These are phyloP conservation scores for Colostygia pectinataria DNA, from an alignment of 2,888 invertebrate genomes.

Conservation along the genomic window DNA sequence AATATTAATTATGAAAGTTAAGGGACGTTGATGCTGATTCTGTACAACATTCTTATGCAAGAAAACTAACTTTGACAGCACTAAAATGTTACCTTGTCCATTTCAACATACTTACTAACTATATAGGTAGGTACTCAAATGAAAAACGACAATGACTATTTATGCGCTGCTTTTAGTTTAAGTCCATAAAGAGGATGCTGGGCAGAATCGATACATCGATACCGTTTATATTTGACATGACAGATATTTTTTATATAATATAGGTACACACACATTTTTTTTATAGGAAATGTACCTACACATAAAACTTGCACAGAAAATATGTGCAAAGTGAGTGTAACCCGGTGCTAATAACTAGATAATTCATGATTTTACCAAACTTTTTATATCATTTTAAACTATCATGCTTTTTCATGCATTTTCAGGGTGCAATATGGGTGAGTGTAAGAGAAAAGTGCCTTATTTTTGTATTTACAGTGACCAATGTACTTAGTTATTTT, in stretches of 20 bases:
- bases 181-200: too few species aligned
- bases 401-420: constrained; percentile 2
- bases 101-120: too few species aligned
- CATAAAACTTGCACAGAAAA: background rate
- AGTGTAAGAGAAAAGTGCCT: constrained; percentile 1
- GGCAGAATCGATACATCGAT: background rate
- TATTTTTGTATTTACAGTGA: constrained; percentile 13
- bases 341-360: background rate
- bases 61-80: too few species aligned
- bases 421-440: constrained; percentile 8
- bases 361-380: background rate
- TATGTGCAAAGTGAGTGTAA: background rate
- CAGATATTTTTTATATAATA: background rate
- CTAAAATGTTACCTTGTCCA: too few species aligned
- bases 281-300: background rate
- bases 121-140: too few species aligned
- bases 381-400: background rate
- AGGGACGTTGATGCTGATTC: background rate
- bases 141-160: too few species aligned
- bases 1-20: constrained; percentile 2
- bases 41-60: background rate
- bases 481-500: background rate
- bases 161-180: too few species aligned
- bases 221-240: background rate
- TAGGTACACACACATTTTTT: too few species aligned